Evolutionary conservation across 2,113 vertebrate genomes (phyloP), one percentile per base, ranked within the genome.

Genomic region (Nesoenas mayeri): DNA sequence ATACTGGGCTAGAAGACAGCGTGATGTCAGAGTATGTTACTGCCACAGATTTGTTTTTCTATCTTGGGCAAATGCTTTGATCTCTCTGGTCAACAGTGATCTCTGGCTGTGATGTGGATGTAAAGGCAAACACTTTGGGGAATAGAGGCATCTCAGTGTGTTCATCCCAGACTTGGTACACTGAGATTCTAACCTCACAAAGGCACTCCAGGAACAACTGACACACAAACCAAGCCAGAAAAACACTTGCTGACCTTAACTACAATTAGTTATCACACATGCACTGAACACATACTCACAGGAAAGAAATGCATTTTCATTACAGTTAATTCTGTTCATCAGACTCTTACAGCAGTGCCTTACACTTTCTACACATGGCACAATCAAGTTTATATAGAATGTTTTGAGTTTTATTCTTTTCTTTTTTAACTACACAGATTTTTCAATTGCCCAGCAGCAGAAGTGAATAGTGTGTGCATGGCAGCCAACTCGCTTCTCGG

Each of bases 401-500:
- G 15, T 25, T 93, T 38, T 20, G 47, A 47, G 8, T 18, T 32
- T 24, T 44, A 17, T 25, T 31, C 12, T 50, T 54, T 38, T 18
- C 24, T n/a, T 44, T 77, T 70, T 53, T 15, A 77, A n/a, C 21
- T 50, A 65, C 57, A 25, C 24, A 26, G 7, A 4, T 60, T 85
- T 81, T 93, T 73, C 65, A 51, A 13, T 5, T 83, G 67, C 40
- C 7, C 56, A 91, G 67, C 40, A 88, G 67, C 54, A 93, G 75
- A 51, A 67, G 19, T 36, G 79, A 91, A 87, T 31, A 88, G 88
- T 44, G 80, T 48, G 73, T 77, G 9, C 53, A 18, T 1, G 13
- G 79, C 87, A 95, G 93, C 82, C 91, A 94, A 15, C 28, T 95
- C 15, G 3, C 83, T 87, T 58, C 77, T 81, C 7, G 3, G 69